Evolutionary conservation across 2,888 invertebrate species (phyloP).

Genomic region (Oscheius onirici): DNA sequence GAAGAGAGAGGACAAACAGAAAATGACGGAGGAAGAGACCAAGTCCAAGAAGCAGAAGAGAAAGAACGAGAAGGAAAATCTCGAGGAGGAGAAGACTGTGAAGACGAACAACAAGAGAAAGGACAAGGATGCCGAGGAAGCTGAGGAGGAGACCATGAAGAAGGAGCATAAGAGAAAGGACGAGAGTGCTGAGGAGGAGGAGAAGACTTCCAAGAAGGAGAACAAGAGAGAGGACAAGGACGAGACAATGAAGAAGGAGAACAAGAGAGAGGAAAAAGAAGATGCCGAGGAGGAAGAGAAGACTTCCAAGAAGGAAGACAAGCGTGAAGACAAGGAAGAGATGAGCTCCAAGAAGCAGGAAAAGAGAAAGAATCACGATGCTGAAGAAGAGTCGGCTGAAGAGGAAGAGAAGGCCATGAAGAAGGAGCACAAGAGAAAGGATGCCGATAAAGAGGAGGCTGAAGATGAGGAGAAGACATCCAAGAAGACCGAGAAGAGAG

Average conservation of each 20-base stretch:
- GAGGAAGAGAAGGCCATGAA: neutral
- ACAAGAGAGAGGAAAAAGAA: neutral
- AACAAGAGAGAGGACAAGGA: neutral
- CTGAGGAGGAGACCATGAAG: neutral
- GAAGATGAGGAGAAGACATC: conserved; percentile 5
- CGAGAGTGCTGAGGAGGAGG: neutral
- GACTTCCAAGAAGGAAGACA: neutral
- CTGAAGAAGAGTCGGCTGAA: neutral
- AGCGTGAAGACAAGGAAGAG: too few relatives aligned
- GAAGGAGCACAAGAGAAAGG: neutral
- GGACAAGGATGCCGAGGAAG: neutral
- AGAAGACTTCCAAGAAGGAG: neutral
- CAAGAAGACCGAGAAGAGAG: neutral
- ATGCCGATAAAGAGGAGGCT: neutral
- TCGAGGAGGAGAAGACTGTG: neutral
- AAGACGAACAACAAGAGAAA: neutral
- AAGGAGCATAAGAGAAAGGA: neutral
- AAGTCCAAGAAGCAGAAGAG: neutral
- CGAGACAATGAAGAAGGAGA: neutral
- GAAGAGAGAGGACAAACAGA: neutral
- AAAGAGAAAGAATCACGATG: too few relatives aligned
- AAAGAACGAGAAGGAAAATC: neutral
- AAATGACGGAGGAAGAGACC: too few relatives aligned
- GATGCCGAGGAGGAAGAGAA: neutral
- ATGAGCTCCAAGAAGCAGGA: too few relatives aligned